phyloP scores from a whole-genome alignment of 2,888 invertebrate genomes.

The Metallyticus violacea region DNA sequence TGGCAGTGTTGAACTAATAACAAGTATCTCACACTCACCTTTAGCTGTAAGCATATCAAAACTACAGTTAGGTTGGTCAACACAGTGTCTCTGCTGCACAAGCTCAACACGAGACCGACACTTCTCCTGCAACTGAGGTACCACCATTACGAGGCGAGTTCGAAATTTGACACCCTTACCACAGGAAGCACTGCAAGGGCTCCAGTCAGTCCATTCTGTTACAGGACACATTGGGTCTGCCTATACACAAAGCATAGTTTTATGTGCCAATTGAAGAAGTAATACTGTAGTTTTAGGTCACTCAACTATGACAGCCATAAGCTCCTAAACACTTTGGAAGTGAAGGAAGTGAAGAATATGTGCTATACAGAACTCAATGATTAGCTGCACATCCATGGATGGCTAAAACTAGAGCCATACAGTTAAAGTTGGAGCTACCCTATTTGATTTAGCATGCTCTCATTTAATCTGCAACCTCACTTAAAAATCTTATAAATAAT shows the following conservation, averaged over 20 bases:
- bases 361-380: too few relatives aligned
- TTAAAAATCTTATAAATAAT: too few relatives aligned
- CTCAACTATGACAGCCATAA: too few relatives aligned
- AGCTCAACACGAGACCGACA: slow-evolving; percentile 69
- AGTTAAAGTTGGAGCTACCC: too few relatives aligned
- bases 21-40: slow-evolving; percentile 50
- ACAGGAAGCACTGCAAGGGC: slow-evolving; percentile 85
- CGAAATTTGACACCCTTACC: slow-evolving; percentile 75
- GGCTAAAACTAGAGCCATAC: too few relatives aligned
- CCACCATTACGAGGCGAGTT: slow-evolving; percentile 67
- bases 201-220: slow-evolving; percentile 90
- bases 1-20: not conserved
- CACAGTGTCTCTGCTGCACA: slow-evolving; percentile 71
- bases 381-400: too few relatives aligned
- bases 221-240: slow-evolving; percentile 59
- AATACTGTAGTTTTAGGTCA: too few relatives aligned
- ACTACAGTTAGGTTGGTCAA: slow-evolving; percentile 63
- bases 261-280: too few relatives aligned
- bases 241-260: slow-evolving; percentile 35
- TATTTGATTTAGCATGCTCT: too few relatives aligned
- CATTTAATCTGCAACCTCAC: too few relatives aligned
- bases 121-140: slow-evolving; percentile 60
- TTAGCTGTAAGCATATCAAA: slow-evolving; percentile 74
- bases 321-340: too few relatives aligned
- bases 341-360: too few relatives aligned